Percentiles rank a stretch among this genome's conserved stretches.
These are phyloP conservation scores for Micromussa lordhowensis DNA, from an alignment of 92 coral and sea anemone genomes.

Conservation along the genomic window DNA sequence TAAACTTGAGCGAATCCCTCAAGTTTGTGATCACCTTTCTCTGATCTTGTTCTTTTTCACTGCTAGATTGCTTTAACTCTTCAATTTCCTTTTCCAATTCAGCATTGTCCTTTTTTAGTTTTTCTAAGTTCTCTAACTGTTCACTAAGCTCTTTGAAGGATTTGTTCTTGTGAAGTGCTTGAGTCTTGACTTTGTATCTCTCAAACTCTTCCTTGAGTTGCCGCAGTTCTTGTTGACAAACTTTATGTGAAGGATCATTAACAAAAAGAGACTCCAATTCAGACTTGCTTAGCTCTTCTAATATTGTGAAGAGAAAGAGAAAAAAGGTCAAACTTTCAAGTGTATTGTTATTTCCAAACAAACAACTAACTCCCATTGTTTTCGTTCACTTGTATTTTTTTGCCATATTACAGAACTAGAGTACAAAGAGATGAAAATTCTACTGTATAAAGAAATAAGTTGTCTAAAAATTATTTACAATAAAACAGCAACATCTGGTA, in stretches of 20 bases:
- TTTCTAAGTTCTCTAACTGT: conserved; percentile 84
- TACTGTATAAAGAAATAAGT: no score
- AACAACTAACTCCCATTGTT: no score
- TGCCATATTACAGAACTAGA: no score
- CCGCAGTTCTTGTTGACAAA: conserved; percentile 88
- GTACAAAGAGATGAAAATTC: no score
- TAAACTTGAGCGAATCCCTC: conserved; percentile 55
- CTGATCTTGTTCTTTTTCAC: conserved; percentile 68
- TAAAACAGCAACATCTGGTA: no score
- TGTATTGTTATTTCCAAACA: no score
- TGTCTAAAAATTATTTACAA: no score
- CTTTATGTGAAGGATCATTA: conserved; percentile 93
- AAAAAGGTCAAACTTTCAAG: background rate
- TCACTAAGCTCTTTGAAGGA: conserved; percentile 81
- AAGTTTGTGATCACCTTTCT: conserved; percentile 56
- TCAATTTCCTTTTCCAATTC: conserved; percentile 74
- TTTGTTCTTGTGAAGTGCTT: conserved; percentile 80
- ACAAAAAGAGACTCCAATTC: conserved; percentile 90
- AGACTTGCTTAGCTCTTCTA: conserved; percentile 86
- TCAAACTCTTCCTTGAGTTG: conserved; percentile 99
- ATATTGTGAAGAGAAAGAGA: conserved; percentile 51
- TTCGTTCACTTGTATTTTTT: no score
- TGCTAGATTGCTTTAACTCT: conserved; percentile 72
- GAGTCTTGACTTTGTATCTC: conserved; percentile 88
- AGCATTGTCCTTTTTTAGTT: conserved; percentile 65